A percentile compares a stretch with the other conserved stretches of the same genome.
Evolutionary conservation across 2,797 vertebrate genomes (phyloP).

Genomic region (Masticophis lateralis): DNA sequence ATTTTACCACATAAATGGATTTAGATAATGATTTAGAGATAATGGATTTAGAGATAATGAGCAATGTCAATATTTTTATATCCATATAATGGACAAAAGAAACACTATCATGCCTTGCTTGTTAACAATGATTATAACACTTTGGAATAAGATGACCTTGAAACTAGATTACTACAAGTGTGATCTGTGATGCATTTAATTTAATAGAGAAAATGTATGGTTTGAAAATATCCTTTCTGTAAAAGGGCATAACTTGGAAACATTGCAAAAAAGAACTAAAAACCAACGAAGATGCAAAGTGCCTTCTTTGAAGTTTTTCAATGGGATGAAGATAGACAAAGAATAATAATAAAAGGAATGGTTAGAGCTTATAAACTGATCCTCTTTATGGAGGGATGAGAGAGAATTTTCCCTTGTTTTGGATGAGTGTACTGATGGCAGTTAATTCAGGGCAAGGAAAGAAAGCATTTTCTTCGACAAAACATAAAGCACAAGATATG

Average conservation of each 20-base stretch:
- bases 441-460: background rate
- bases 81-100: background rate
- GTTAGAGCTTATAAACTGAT: background rate
- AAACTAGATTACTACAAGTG: background rate
- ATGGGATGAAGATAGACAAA: background rate
- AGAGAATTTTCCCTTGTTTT: background rate
- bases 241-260: background rate
- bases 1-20: background rate
- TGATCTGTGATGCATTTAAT: background rate
- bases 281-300: background rate
- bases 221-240: background rate
- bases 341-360: background rate
- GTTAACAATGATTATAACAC: background rate
- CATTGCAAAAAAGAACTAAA: background rate
- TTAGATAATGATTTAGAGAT: background rate
- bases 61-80: background rate
- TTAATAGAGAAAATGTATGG: background rate
- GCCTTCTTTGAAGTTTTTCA: background rate
- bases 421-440: background rate
- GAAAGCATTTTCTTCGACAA: background rate
- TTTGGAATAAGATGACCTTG: background rate
- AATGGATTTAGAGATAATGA: background rate
- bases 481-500: background rate
- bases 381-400: background rate
- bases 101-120: background rate